These are phyloP conservation scores for Erebia palarica DNA, from an alignment of 2,888 invertebrate species.

Conservation along the genomic window DNA sequence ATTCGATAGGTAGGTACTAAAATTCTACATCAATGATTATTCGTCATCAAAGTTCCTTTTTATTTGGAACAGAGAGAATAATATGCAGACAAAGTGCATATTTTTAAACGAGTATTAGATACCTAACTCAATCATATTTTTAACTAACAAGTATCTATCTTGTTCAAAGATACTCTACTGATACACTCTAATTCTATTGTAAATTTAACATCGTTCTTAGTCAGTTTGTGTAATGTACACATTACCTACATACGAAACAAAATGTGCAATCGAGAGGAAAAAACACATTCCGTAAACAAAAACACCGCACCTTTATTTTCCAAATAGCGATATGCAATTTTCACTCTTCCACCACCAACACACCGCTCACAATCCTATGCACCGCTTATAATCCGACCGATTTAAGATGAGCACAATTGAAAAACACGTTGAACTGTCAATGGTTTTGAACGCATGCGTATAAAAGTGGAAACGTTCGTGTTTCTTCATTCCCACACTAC, in stretches of 20 bases:
- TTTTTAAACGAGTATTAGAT: too few relatives aligned
- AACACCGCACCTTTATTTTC: constrained; percentile 20
- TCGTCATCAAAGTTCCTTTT: too few relatives aligned
- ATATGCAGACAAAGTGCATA: too few relatives aligned
- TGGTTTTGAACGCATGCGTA: constrained; percentile 14
- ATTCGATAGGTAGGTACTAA: too few relatives aligned
- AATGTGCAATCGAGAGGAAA: not conserved
- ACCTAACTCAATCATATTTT: too few relatives aligned
- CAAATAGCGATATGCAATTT: not conserved
- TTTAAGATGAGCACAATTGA: not conserved
- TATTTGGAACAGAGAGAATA: too few relatives aligned
- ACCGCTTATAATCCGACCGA: constrained; percentile 5
- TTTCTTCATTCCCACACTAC: not conserved
- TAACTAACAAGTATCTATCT: too few relatives aligned
- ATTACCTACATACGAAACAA: not conserved
- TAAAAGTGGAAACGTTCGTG: not conserved
- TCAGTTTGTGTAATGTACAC: not conserved
- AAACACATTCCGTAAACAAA: constrained; percentile 2
- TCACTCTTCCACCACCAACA: not conserved
- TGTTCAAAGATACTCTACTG: too few relatives aligned
- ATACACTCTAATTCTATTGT: not conserved
- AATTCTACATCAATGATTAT: too few relatives aligned
- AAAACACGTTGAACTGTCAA: constrained; percentile 19
- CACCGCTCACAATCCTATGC: constrained; percentile 3
- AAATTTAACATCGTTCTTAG: not conserved